These are phyloP conservation scores for Danaus chrysippus DNA, from an alignment of 2,888 invertebrate species.

Conservation along the genomic window DNA sequence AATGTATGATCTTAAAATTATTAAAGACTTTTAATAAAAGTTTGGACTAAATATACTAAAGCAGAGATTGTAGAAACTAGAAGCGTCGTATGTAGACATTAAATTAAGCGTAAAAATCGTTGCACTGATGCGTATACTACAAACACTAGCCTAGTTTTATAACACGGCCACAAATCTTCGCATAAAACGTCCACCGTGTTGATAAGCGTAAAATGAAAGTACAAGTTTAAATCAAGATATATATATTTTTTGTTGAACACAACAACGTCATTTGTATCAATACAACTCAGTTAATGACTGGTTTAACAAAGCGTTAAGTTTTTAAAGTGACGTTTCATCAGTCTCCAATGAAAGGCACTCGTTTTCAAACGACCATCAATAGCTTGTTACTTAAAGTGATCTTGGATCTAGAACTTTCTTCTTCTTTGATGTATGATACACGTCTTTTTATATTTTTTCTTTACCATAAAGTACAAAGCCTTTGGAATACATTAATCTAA, in stretches of 20 bases:
- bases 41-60: too few species aligned
- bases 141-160: too few species aligned
- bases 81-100: too few species aligned
- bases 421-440: constrained; percentile 1
- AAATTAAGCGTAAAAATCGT: too few species aligned
- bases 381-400: constrained; percentile 22
- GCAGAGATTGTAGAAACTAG: too few species aligned
- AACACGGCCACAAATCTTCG: too few species aligned
- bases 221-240: not conserved
- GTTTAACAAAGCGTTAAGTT: constrained; percentile 3
- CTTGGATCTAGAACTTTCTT: constrained; percentile 9
- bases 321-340: constrained; percentile 17
- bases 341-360: constrained; percentile 21
- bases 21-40: too few species aligned
- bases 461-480: not conserved
- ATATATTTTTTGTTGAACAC: constrained; percentile 3
- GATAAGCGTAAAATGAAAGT: too few species aligned
- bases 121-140: too few species aligned
- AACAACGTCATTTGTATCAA: not conserved
- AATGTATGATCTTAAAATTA: too few species aligned
- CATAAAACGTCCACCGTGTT: too few species aligned
- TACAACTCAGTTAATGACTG: not conserved
- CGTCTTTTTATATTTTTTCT: not conserved
- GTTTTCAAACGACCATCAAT: constrained; percentile 24
- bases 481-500: too few species aligned